Evolutionary conservation across 2,113 vertebrate genomes (phyloP).

Genomic region (Vidua chalybeata): DNA sequence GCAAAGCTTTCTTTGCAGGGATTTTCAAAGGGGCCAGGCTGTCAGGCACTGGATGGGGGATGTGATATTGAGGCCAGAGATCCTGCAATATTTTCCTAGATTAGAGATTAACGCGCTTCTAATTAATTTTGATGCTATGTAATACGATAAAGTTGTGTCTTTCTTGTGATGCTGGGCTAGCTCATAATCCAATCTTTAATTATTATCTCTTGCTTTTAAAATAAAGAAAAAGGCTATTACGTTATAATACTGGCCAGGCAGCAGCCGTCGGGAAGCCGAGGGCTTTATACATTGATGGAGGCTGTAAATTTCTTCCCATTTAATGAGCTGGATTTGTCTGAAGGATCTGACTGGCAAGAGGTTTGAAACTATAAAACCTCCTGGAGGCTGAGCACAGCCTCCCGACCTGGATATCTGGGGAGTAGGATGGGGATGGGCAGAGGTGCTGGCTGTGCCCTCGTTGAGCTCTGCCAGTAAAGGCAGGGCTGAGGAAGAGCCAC

Average conservation of each 20-base stretch:
- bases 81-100: constrained; percentile 57
- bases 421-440: not conserved
- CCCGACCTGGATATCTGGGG: not conserved
- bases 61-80: constrained; percentile 54
- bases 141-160: constrained; percentile 31
- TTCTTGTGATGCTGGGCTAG: constrained; percentile 24
- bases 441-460: not conserved
- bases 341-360: constrained; percentile 1
- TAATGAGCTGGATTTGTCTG: constrained; percentile 58
- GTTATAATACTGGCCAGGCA: not conserved
- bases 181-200: constrained; percentile 44
- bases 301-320: constrained; percentile 10
- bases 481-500: not conserved
- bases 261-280: not conserved
- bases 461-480: not conserved
- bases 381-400: not conserved
- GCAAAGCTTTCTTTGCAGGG: constrained; percentile 51
- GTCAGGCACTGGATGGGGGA: constrained; percentile 41
- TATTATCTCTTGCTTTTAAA: constrained; percentile 13
- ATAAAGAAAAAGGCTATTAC: not conserved
- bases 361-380: not conserved
- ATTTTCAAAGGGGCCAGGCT: constrained; percentile 56
- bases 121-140: constrained; percentile 63
- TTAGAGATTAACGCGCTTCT: constrained; percentile 63
- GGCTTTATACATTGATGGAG: constrained; percentile 12